Conservation (phyloP, 2,797 vertebrate species). For the Danio choprae region DNA sequence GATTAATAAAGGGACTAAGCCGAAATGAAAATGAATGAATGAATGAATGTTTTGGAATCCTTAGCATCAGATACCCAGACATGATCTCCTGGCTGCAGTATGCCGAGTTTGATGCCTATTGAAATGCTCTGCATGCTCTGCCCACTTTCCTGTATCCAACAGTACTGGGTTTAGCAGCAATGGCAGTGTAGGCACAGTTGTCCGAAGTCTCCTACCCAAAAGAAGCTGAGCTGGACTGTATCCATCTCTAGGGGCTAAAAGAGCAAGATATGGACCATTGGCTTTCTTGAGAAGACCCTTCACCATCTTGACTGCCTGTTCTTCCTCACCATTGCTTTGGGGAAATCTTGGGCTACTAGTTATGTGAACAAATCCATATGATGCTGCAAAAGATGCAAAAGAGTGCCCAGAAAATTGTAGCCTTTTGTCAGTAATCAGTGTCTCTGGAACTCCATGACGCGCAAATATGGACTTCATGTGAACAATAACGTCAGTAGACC, state of each 20-base stretch:
- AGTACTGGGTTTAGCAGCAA: background rate
- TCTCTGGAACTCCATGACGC: constrained; percentile 35
- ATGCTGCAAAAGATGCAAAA: background rate
- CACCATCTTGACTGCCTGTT: constrained; percentile 9
- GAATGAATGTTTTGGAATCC: too few species aligned
- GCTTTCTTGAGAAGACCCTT: constrained; percentile 33
- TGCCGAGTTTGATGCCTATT: too few species aligned
- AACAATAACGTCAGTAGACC: constrained; percentile 27
- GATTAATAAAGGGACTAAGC: too few species aligned
- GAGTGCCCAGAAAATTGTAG: constrained; percentile 44
- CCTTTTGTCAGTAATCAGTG: constrained; percentile 30
- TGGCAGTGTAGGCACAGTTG: constrained; percentile 9
- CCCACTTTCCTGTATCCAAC: too few species aligned
- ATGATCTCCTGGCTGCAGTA: too few species aligned
- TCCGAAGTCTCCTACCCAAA: constrained; percentile 32
- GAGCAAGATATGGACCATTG: constrained; percentile 5
- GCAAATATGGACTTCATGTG: constrained; percentile 40
- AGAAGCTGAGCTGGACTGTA: constrained; percentile 23
- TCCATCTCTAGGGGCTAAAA: constrained; percentile 15
- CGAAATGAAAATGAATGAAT: too few species aligned
- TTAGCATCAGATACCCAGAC: too few species aligned
- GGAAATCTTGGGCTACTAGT: constrained; percentile 19
- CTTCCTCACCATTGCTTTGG: constrained; percentile 6
- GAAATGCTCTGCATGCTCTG: too few species aligned
- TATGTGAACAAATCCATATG: constrained; percentile 2